phyloP scores from a whole-genome alignment of 2,888 invertebrate species.

The Disparrhopalites patrizii region DNA sequence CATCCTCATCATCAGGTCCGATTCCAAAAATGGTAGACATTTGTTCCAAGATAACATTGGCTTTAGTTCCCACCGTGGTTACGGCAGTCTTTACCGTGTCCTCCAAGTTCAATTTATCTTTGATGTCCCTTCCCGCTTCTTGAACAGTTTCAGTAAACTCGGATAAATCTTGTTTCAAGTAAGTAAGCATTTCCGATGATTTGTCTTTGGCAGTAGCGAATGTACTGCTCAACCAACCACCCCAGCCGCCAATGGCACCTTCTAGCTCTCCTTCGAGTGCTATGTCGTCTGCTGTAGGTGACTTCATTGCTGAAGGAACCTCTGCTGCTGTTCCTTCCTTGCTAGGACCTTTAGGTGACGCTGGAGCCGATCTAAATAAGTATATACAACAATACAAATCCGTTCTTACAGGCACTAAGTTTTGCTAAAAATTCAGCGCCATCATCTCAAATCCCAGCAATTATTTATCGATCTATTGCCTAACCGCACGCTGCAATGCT shows the following conservation, averaged over 20 bases:
- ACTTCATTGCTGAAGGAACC: neutral
- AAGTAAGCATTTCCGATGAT: conserved; percentile 46
- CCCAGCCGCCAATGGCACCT: conserved; percentile 26
- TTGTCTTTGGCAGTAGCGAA: conserved; percentile 40
- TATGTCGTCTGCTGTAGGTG: neutral
- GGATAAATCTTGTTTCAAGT: conserved; percentile 47
- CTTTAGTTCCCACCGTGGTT: conserved; percentile 38
- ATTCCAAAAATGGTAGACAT: conserved; percentile 48
- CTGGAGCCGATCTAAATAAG: neutral
- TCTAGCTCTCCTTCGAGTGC: neutral
- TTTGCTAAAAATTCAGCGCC: neutral
- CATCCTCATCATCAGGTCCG: conserved; percentile 47
- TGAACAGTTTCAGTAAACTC: conserved; percentile 47
- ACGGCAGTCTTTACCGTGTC: conserved; percentile 44
- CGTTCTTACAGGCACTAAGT: too few species aligned
- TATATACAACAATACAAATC: too few species aligned
- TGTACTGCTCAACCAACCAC: conserved; percentile 41
- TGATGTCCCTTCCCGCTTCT: conserved; percentile 46
- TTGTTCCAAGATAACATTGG: conserved; percentile 44
- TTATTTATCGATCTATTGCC: neutral
- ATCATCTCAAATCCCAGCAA: neutral
- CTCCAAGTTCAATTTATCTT: conserved; percentile 46
- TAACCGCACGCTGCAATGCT: neutral
- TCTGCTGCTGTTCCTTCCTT: neutral
- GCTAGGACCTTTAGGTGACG: neutral